Conservation (phyloP, 1,140 invertebrate genomes). For the Brachystomella parvula region DNA sequence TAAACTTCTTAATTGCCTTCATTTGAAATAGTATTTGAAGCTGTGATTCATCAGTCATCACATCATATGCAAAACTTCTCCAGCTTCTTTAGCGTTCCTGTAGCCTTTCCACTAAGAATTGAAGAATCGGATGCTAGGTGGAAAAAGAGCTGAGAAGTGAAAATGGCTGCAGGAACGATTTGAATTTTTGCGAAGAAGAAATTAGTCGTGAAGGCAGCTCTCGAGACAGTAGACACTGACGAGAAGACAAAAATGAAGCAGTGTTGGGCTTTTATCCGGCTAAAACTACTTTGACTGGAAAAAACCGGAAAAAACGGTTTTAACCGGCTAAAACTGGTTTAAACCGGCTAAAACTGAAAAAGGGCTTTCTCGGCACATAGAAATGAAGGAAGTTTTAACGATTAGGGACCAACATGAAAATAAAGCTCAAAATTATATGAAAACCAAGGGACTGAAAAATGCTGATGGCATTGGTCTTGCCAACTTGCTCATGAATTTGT, state of each 20-base stretch:
- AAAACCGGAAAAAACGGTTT: too few species aligned
- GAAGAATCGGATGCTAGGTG: conserved; percentile 1
- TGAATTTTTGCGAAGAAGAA: neutral
- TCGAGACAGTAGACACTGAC: neutral
- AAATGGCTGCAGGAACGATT: conserved; percentile 8
- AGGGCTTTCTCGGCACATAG: too few species aligned
- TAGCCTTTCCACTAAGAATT: conserved; percentile 9
- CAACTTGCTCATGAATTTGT: neutral
- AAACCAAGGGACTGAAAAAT: too few species aligned
- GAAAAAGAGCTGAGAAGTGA: conserved; percentile 2
- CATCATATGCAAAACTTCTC: conserved; percentile 9
- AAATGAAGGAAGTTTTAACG: neutral
- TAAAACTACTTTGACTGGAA: too few species aligned
- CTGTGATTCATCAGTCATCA: neutral
- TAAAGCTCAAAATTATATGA: too few species aligned
- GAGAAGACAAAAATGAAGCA: too few species aligned
- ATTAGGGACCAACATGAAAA: too few species aligned
- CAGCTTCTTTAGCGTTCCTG: conserved; percentile 9
- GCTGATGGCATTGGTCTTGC: too few species aligned
- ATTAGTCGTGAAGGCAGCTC: neutral
- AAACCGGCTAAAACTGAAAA: too few species aligned
- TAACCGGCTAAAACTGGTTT: too few species aligned
- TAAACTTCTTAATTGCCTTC: neutral
- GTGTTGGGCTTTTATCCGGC: too few species aligned
- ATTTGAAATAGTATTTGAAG: conserved; percentile 9